phyloP scores from a whole-genome alignment of 2,888 invertebrate species.

The Drosophila lutescens region DNA sequence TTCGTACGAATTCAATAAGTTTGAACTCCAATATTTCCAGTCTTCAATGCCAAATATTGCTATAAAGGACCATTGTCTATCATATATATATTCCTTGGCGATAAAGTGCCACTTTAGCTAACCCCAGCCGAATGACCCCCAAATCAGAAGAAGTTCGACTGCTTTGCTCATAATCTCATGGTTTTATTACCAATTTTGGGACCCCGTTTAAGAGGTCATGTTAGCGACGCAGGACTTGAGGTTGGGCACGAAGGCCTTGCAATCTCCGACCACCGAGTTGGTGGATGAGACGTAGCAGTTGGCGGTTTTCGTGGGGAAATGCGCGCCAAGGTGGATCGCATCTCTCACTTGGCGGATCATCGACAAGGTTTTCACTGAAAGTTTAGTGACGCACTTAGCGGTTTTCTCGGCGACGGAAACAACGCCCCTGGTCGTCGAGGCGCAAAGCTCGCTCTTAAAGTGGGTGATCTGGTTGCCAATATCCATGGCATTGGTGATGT shows the following conservation, averaged over 20 bases:
- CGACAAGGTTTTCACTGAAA: no score
- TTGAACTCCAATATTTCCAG: no score
- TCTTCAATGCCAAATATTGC: no score
- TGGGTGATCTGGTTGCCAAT: no score
- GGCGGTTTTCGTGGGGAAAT: conserved; percentile 51
- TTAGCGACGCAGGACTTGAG: conserved; percentile 33
- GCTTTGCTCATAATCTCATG: conserved; percentile 20
- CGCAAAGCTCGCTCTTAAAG: conserved; percentile 23
- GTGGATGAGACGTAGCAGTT: conserved; percentile 52
- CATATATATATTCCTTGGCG: no score
- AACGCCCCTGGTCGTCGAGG: neutral
- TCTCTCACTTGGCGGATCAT: conserved; percentile 32
- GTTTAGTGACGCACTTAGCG: no score
- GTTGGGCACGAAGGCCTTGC: conserved; percentile 48
- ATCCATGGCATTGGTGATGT: no score
- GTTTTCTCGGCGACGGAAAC: conserved; percentile 6
- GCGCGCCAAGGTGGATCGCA: conserved; percentile 26
- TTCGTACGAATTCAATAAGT: no score
- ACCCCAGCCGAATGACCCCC: neutral
- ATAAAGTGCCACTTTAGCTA: no score
- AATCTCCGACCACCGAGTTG: conserved; percentile 31
- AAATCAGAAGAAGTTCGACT: neutral
- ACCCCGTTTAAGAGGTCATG: conserved; percentile 11
- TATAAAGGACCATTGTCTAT: no score
- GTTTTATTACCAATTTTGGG: conserved; percentile 23